Evolutionary conservation across 2,797 vertebrate species (phyloP), one percentile per base, ranked within the genome.

Genomic region (Peromyscus melanophrys): DNA sequence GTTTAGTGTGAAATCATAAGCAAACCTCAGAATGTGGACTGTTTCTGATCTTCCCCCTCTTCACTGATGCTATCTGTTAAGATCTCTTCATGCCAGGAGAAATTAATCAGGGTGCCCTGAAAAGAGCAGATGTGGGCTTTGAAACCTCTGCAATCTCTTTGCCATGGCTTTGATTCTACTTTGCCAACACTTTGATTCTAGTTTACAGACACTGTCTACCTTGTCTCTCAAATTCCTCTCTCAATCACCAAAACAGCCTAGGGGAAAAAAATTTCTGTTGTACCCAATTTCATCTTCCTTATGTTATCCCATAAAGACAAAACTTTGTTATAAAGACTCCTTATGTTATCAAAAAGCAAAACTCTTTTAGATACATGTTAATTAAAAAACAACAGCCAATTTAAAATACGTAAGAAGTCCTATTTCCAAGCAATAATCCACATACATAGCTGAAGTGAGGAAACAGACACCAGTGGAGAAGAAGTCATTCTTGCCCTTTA

Each of bases 141-240:
- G 67, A 95, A 97, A 94, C 14, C 23, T 86, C 19, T 46, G n/a
- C 19, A 80, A 16, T 87, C 67, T 94, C 86, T 57, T 77, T 94
- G 76, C 71, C 4, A 65, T 87, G 69, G 34, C 13, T 95, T 94
- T 92, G n/a, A n/a, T n/a, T n/a, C n/a, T n/a, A n/a, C n/a, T n/a
- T n/a, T n/a, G n/a, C n/a, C 87, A 96, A 92, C 21, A 43, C 46
- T 91, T 49, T 88, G 46, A 61, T 89, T 92, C 67, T 27, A 73
- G 71, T 40, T 49, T 81, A 59, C 16, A 93, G 59, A 91, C 52
- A 83, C 23, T 3, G 19, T n/a, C 84, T 95, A 55, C 14, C 73
- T 97, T 92, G 71, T 95, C 52, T 93, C 16, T 94, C 55, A 95
- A 93, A 90, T 85, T 3, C 7, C 40, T 95, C n/a, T 95, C 59